Evolutionary conservation across 2,888 invertebrate species (phyloP), one percentile per base, ranked within the genome.

Genomic region (Stenotaenia linearis): DNA sequence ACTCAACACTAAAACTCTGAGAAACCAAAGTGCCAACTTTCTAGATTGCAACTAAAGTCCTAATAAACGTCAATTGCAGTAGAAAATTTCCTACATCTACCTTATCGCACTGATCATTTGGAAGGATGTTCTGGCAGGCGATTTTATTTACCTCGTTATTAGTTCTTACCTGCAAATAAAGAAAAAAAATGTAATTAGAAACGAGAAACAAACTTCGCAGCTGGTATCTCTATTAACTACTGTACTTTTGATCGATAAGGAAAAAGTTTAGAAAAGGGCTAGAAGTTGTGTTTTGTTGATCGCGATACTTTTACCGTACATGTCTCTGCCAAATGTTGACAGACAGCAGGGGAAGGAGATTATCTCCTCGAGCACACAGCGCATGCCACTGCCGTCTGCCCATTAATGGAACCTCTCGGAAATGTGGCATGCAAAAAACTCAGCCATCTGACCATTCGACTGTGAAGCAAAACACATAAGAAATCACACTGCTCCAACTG

Each of bases 381-480:
- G 61, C 25, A 61, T 61, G 61, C 61, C 61, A 61, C 61, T 61
- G 15, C 25, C 61, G 61, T 61, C 61, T 61, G 61, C 61, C 61
- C 61, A 61, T 61, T 61, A 61, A 61, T 61, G 61, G 61, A 61
- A 23, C 61, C 61, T 61, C 61, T 61, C 61, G 61, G 61, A 61
- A 61, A 61, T 61, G 61, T 61, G 61, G 61, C 61, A 61, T 61
- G 61, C 61, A 61, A 61, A 61, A 56, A 56, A 61, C 45, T 23
- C 61, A 61, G 61, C 61, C 61, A 61, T 61, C 61, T 61, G 61
- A 61, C 61, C 61, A 9, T 61, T 61, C 61, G 61, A 61, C 61
- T 61, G 61, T 61, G 61, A 61, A 61, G 61, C 61, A 61, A 61
- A 61, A 61, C 61, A 61, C 61, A 61, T 61, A 61, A 61, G 61